Evolutionary conservation across 2,797 vertebrate species (phyloP).

Genomic region (Notolabrus celidotus): DNA sequence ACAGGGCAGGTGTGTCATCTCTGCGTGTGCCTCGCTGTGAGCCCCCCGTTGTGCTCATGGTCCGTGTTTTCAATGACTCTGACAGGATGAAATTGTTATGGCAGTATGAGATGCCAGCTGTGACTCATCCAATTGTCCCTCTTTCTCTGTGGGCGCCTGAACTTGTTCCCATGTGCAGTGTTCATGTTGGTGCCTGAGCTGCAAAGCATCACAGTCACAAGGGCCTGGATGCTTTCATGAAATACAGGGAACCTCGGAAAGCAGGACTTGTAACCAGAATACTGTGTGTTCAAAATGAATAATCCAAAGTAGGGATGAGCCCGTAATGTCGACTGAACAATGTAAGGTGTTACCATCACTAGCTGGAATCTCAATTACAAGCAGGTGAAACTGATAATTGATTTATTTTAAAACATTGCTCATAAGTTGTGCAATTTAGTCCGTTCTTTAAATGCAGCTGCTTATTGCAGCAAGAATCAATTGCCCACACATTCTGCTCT

Average conservation of each 20-base stretch:
- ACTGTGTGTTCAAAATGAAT: not conserved
- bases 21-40: slow-evolving; percentile 21
- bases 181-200: not conserved
- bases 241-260: not conserved
- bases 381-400: too few relatives aligned
- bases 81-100: slow-evolving; percentile 49
- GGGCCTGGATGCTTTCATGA: not conserved
- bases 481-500: too few relatives aligned
- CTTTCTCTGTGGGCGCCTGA: not conserved
- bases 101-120: slow-evolving; percentile 30
- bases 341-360: too few relatives aligned
- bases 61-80: slow-evolving; percentile 22
- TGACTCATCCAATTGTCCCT: slow-evolving; percentile 44
- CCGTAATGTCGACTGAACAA: too few relatives aligned
- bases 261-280: too few relatives aligned
- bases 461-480: too few relatives aligned
- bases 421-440: too few relatives aligned
- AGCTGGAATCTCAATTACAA: too few relatives aligned
- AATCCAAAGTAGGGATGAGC: too few relatives aligned
- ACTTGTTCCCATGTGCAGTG: slow-evolving; percentile 13
- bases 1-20: slow-evolving; percentile 52
- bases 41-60: slow-evolving; percentile 37
- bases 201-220: not conserved
- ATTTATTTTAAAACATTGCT: too few relatives aligned
- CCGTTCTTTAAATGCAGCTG: too few relatives aligned